phyloP scores from a whole-genome alignment of 2,888 invertebrate species.

The Diloba caeruleocephala region DNA sequence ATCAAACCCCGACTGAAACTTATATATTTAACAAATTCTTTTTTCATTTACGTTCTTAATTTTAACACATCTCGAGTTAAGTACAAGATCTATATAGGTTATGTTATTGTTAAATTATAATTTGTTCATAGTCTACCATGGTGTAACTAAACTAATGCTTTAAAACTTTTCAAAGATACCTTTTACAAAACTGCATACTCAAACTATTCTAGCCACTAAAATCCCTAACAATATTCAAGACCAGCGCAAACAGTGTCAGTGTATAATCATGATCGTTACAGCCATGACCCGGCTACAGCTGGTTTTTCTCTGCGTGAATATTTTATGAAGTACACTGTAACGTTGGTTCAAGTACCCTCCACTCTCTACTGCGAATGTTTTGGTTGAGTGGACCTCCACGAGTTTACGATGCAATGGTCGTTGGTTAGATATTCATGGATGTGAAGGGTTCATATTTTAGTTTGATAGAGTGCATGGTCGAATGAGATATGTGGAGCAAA shows the following conservation, averaged over 20 bases:
- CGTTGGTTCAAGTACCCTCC: constrained; percentile 39
- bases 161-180: too few species aligned
- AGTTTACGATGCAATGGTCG: constrained; percentile 50
- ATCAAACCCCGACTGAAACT: too few species aligned
- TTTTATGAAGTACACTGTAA: constrained; percentile 57
- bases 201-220: neutral
- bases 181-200: neutral
- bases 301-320: constrained; percentile 61
- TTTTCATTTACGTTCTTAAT: too few species aligned
- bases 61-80: too few species aligned
- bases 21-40: too few species aligned
- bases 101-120: too few species aligned
- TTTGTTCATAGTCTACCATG: too few species aligned
- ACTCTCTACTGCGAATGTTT: constrained; percentile 44
- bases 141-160: too few species aligned
- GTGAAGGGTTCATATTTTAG: constrained; percentile 33
- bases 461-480: constrained; percentile 23
- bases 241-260: constrained; percentile 18
- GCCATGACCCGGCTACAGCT: constrained; percentile 48
- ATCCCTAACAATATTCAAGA: constrained; percentile 6
- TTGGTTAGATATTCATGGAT: constrained; percentile 38
- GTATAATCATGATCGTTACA: constrained; percentile 37
- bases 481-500: constrained; percentile 21
- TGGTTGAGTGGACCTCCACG: constrained; percentile 45
- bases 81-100: too few species aligned